Conservation (phyloP, 2,888 invertebrate genomes). For the Amphipoea lucens region DNA sequence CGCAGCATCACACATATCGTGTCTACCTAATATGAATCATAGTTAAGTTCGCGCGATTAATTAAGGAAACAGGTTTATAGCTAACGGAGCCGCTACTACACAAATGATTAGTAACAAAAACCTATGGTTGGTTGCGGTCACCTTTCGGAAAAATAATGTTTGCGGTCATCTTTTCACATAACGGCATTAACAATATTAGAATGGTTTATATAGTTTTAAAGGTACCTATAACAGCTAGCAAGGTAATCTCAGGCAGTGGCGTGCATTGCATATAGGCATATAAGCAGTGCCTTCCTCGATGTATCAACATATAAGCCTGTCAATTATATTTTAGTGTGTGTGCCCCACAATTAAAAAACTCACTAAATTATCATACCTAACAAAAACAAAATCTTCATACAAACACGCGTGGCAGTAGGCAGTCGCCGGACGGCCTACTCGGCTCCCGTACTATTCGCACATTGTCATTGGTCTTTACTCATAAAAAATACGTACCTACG, state of each 20-base stretch:
- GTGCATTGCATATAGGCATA: no score
- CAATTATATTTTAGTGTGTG: no score
- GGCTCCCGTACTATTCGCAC: no score
- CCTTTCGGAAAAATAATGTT: neutral
- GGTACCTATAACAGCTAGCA: neutral
- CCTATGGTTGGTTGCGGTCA: neutral
- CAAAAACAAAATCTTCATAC: no score
- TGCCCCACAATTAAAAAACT: no score
- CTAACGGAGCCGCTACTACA: neutral
- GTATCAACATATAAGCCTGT: no score
- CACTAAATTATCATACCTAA: no score
- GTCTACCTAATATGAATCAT: constrained; percentile 14
- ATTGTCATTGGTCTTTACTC: no score
- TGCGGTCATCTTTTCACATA: neutral
- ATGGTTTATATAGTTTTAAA: neutral
- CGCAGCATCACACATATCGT: neutral
- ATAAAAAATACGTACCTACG: no score
- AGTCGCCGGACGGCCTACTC: no score
- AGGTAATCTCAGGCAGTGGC: neutral
- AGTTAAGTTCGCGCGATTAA: neutral
- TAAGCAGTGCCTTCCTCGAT: no score
- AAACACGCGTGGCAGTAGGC: no score
- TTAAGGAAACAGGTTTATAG: constrained; percentile 16
- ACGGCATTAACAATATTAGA: neutral
- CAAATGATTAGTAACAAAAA: neutral